Evolutionary conservation across 2,797 vertebrate genomes (phyloP).

Genomic region (Schizopygopsis malacanthus): DNA sequence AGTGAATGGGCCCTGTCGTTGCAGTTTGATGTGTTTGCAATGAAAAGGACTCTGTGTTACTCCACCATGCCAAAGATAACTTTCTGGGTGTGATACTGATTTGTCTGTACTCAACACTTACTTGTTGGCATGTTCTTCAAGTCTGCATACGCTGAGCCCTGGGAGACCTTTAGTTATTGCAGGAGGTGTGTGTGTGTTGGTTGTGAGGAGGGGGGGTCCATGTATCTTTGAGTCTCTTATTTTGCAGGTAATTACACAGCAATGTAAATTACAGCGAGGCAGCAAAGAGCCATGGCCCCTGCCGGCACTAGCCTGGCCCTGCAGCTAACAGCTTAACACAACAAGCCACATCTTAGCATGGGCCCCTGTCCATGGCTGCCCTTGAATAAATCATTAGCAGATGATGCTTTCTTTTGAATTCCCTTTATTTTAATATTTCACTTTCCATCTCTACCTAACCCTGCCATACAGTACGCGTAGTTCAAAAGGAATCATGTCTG

Average conservation of each 20-base stretch:
- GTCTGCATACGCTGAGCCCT: constrained; percentile 26
- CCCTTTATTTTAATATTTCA: constrained; percentile 20
- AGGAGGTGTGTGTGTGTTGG: constrained; percentile 50
- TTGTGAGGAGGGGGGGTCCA: not conserved
- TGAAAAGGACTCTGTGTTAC: constrained; percentile 36
- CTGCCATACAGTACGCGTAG: constrained; percentile 58
- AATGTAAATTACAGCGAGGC: constrained; percentile 73
- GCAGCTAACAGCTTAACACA: constrained; percentile 54
- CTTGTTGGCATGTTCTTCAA: constrained; percentile 60
- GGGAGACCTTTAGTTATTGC: constrained; percentile 43
- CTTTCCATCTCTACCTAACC: constrained; percentile 35
- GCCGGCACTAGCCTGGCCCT: constrained; percentile 49
- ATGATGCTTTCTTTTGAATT: constrained; percentile 62
- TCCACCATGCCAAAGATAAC: constrained; percentile 62
- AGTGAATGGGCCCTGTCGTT: constrained; percentile 48
- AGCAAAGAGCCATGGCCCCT: constrained; percentile 49
- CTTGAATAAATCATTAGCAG: constrained; percentile 63
- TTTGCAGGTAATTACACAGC: constrained; percentile 75
- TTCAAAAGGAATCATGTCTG: constrained; percentile 63
- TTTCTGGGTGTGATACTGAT: constrained; percentile 59
- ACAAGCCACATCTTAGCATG: constrained; percentile 58
- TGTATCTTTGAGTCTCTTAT: constrained; percentile 69
- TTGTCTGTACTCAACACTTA: constrained; percentile 56
- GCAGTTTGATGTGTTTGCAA: constrained; percentile 26
- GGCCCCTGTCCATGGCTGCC: constrained; percentile 54